These are phyloP conservation scores for Muscina levida DNA, from an alignment of 2,888 invertebrate genomes.

Conservation along the genomic window DNA sequence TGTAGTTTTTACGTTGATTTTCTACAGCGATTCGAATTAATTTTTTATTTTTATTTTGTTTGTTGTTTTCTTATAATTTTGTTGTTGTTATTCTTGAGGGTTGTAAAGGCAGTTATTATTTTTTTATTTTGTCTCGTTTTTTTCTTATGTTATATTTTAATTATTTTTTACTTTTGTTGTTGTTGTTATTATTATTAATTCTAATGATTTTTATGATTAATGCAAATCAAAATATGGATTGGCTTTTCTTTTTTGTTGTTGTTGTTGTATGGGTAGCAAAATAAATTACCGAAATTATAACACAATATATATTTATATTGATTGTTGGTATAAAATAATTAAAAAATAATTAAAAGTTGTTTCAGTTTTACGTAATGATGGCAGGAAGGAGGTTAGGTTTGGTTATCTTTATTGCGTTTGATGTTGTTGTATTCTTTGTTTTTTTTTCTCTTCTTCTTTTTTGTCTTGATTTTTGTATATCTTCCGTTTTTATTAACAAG, in stretches of 20 bases:
- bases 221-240: constrained; percentile 18
- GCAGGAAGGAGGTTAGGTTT: constrained; percentile 54
- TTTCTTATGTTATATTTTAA: constrained; percentile 35
- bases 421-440: constrained; percentile 2
- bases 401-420: neutral
- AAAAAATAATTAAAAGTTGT: constrained; percentile 51
- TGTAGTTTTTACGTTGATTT: constrained; percentile 39
- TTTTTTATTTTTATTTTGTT: constrained; percentile 18
- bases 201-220: constrained; percentile 39
- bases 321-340: constrained; percentile 20
- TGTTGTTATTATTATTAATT: too few relatives aligned
- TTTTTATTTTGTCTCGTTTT: constrained; percentile 38
- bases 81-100: constrained; percentile 43
- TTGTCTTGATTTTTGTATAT: neutral
- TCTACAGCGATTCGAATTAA: constrained; percentile 10
- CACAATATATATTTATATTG: constrained; percentile 39
- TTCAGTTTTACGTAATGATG: constrained; percentile 64
- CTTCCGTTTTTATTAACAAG: constrained; percentile 34
- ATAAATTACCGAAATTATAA: constrained; percentile 44
- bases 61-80: constrained; percentile 10
- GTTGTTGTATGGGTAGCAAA: constrained; percentile 53
- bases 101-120: constrained; percentile 58
- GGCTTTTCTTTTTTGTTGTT: constrained; percentile 36
- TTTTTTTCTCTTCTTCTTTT: too few relatives aligned
- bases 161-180: too few relatives aligned